A percentile compares a stretch with the other conserved stretches of the same genome.
Conservation (phyloP, 2,888 invertebrate genomes). For the Troilus luridus region DNA sequence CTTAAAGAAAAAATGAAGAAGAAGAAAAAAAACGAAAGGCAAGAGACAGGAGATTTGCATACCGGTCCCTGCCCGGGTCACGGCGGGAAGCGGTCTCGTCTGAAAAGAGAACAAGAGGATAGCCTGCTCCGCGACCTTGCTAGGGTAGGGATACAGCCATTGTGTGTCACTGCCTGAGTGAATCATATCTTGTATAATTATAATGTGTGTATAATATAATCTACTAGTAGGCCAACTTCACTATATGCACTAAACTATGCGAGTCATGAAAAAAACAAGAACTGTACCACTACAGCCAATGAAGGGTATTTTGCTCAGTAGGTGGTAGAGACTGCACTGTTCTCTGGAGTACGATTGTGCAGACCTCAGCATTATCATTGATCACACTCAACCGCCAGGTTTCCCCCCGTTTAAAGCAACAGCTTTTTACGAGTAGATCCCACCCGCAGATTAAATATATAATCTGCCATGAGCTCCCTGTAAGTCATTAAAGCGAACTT, state of each 20-base stretch:
- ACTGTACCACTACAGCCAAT: too few species aligned
- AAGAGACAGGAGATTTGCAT: slow-evolving; percentile 47
- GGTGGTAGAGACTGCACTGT: too few species aligned
- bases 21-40: slow-evolving; percentile 36
- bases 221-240: not conserved
- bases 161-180: not conserved
- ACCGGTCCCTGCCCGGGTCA: slow-evolving; percentile 29
- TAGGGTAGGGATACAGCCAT: not conserved
- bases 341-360: too few species aligned
- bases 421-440: too few species aligned
- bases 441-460: too few species aligned
- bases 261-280: not conserved
- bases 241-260: not conserved
- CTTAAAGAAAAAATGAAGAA: not conserved
- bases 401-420: too few species aligned
- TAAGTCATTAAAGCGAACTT: not conserved
- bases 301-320: too few species aligned
- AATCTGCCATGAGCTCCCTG: too few species aligned
- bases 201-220: not conserved
- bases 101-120: slow-evolving; percentile 9
- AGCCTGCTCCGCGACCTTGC: not conserved
- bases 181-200: not conserved
- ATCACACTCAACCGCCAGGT: too few species aligned
- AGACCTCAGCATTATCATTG: too few species aligned
- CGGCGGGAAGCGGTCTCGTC: slow-evolving; percentile 35